These are phyloP conservation scores for Rhynchonema sp. DNA, from an alignment of 2,888 invertebrate species.

Conservation along the genomic window DNA sequence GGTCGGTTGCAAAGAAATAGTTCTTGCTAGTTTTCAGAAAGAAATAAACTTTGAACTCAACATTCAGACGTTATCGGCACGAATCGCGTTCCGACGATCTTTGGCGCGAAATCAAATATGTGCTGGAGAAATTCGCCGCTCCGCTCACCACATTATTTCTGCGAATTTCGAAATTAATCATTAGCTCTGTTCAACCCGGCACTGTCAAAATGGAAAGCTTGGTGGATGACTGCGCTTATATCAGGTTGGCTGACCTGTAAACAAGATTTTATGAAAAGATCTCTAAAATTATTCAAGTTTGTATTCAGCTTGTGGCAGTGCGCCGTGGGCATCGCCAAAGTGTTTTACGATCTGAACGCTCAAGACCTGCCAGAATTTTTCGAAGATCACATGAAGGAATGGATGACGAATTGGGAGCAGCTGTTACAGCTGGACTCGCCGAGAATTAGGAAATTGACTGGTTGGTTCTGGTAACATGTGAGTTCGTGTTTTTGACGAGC, in stretches of 20 bases:
- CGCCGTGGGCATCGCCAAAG: constrained; percentile 53
- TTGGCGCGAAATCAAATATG: constrained; percentile 92
- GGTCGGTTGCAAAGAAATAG: constrained; percentile 36
- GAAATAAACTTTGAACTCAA: no score
- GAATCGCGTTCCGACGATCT: constrained; percentile 83
- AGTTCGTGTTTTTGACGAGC: background rate
- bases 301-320: background rate
- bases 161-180: background rate
- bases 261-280: no score
- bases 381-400: constrained; percentile 74
- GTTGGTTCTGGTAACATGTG: background rate
- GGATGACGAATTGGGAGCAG: constrained; percentile 78
- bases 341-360: constrained; percentile 87
- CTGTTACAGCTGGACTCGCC: constrained; percentile 42
- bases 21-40: no score
- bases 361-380: constrained; percentile 98
- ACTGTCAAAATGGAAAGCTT: no score
- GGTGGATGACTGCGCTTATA: no score
- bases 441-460: constrained; percentile 3
- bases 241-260: no score
- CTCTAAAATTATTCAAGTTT: no score
- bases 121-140: constrained; percentile 70
- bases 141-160: constrained; percentile 59
- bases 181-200: no score
- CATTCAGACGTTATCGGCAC: constrained; percentile 43